Evolutionary conservation across 2,113 vertebrate species (phyloP).

Genomic region (Psittacula cyanocephala): DNA sequence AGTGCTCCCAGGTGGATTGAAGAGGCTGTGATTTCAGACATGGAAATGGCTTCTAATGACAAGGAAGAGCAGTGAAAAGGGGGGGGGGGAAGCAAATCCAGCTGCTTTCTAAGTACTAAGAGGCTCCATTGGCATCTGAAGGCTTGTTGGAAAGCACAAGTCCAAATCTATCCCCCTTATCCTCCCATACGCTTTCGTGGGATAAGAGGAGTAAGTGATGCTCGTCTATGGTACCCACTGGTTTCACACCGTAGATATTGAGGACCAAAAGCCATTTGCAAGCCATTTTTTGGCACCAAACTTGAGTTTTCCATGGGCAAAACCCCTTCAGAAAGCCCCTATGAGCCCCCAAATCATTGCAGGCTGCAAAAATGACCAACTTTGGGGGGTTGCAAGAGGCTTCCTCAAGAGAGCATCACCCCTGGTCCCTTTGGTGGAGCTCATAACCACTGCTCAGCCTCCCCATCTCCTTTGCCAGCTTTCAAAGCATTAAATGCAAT

Average conservation of each 20-base stretch:
- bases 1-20: background rate
- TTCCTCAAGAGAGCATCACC: background rate
- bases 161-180: accelerated
- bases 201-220: background rate
- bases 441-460: accelerated
- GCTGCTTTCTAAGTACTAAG: background rate
- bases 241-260: no score
- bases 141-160: background rate
- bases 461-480: background rate
- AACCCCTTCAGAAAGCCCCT: no score
- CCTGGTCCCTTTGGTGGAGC: background rate
- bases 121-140: background rate
- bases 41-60: background rate
- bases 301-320: background rate
- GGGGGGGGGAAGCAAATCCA: background rate
- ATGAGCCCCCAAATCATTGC: background rate
- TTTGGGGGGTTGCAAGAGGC: background rate
- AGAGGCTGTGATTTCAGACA: background rate
- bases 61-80: background rate
- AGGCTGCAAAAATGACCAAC: background rate
- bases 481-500: background rate
- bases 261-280: background rate
- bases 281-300: accelerated
- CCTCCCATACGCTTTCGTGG: accelerated
- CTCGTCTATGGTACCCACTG: accelerated